Conservation (phyloP, 2,797 vertebrate genomes). For the Eulemur mongoz region DNA sequence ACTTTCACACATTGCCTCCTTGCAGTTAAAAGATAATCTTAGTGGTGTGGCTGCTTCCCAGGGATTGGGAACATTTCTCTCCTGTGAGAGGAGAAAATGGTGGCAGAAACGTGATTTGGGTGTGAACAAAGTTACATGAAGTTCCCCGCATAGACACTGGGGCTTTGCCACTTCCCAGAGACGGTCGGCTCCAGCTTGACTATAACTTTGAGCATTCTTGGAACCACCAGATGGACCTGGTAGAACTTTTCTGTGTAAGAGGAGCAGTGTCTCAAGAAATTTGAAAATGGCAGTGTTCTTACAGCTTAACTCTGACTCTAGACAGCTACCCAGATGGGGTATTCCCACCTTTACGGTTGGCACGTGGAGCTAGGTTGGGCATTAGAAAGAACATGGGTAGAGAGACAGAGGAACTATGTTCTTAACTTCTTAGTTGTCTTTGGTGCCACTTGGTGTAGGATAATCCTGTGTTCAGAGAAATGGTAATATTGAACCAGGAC, state of each 20-base stretch:
- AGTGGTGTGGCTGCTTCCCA: constrained; percentile 42
- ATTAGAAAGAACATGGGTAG: neutral
- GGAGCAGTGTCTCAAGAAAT: neutral
- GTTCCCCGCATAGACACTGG: neutral
- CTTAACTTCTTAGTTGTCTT: neutral
- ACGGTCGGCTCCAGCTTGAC: neutral
- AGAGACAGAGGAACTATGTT: neutral
- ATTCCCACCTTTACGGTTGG: neutral
- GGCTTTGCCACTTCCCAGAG: neutral
- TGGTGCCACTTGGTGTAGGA: neutral
- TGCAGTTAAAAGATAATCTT: constrained; percentile 58
- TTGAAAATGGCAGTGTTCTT: neutral
- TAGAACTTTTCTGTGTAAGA: neutral
- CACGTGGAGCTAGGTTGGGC: neutral
- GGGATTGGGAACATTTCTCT: constrained; percentile 25
- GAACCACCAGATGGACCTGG: neutral
- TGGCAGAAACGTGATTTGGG: constrained; percentile 5
- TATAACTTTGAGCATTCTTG: neutral
- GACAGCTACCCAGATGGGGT: neutral
- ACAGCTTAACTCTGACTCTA: neutral
- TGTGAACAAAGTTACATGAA: neutral
- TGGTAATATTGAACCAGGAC: constrained; percentile 51
- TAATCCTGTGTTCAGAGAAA: neutral
- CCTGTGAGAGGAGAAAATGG: neutral
- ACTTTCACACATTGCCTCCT: constrained; percentile 59